These are phyloP conservation scores for Hydraecia micacea DNA, from an alignment of 2,888 invertebrate species.

Conservation along the genomic window DNA sequence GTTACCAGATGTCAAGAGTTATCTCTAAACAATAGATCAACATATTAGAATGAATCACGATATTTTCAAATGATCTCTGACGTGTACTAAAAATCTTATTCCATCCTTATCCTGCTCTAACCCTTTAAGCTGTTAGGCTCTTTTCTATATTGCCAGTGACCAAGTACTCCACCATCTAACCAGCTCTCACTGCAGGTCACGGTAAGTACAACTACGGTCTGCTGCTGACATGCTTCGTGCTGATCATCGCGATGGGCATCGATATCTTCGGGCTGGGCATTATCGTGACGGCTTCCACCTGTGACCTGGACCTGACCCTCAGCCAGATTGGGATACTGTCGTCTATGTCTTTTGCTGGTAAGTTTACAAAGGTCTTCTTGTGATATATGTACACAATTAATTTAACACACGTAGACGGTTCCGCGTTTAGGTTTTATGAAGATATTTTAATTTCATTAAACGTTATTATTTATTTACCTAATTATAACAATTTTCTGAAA, in stretches of 20 bases:
- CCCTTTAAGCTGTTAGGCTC: background rate
- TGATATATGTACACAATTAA: background rate
- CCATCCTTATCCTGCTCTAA: background rate
- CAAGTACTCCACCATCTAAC: background rate
- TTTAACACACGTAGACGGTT: too few relatives aligned
- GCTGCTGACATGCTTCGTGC: constrained; percentile 71
- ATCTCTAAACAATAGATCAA: constrained; percentile 10
- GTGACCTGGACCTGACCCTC: constrained; percentile 81
- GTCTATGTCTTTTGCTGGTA: constrained; percentile 92
- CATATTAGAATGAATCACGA: background rate
- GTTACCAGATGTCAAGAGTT: constrained; percentile 11
- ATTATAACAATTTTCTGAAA: too few relatives aligned
- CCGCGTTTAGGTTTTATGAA: too few relatives aligned
- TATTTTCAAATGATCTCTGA: constrained; percentile 6
- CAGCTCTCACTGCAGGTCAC: constrained; percentile 68
- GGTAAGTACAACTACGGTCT: constrained; percentile 77
- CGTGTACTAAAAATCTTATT: background rate
- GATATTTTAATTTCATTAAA: too few relatives aligned
- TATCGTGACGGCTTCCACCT: constrained; percentile 74
- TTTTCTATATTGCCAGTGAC: background rate
- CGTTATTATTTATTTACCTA: too few relatives aligned
- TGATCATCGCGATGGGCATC: constrained; percentile 67
- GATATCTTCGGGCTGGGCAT: constrained; percentile 71
- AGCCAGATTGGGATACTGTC: constrained; percentile 91
- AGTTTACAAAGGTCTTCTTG: constrained; percentile 51